Evolutionary conservation across 1,140 invertebrate species (phyloP), one percentile per base, ranked within the genome.

Genomic region (Lordiphosa collinella): DNA sequence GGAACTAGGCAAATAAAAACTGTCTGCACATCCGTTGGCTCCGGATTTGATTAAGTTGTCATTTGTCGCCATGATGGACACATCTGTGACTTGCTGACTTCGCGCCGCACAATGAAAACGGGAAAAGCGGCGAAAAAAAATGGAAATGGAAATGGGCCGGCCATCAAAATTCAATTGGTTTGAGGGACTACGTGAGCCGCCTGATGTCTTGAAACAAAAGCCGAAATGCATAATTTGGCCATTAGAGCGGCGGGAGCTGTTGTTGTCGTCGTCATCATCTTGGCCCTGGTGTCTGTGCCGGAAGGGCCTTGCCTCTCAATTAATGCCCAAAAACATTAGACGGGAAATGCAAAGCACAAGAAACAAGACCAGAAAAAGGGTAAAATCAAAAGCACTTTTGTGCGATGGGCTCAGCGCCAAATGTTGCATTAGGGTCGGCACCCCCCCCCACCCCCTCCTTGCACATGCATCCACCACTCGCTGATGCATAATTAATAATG

Each of bases 101-200:
- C 25, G 25, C 37, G 53, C 31, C 46, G 44, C 44, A 46, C 18
- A 22, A 22, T 22, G 18, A 22, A 22, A 22, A 6, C 18, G 18
- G 18, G 6, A 22, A 22, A 22, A 22, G 1, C n/a, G n/a, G n/a
- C n/a, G n/a, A n/a, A n/a, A 46, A n/a, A 31, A 14, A 50, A 61
- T 41, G 25, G 31, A 13, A 48, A 16, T 12, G 40, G 22, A 11
- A 31, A 32, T 29, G 14, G 57, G 9, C 58, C 46, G 56, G 57
- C 18, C 72, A 82, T 82, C 79, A 82, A 84, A 82, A 82, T 84
- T 82, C 76, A 82, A 84, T 82, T 82, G 76, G 76, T 80, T 67
- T 82, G 65, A 25, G 75, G 41, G 37, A 68, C 37, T 66, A 75
- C 76, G 75, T 79, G 76, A 70, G 65, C 36, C 48, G 76, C 65